Conservation (phyloP, 2,797 vertebrate genomes). For the Astyanax mexicanus region DNA sequence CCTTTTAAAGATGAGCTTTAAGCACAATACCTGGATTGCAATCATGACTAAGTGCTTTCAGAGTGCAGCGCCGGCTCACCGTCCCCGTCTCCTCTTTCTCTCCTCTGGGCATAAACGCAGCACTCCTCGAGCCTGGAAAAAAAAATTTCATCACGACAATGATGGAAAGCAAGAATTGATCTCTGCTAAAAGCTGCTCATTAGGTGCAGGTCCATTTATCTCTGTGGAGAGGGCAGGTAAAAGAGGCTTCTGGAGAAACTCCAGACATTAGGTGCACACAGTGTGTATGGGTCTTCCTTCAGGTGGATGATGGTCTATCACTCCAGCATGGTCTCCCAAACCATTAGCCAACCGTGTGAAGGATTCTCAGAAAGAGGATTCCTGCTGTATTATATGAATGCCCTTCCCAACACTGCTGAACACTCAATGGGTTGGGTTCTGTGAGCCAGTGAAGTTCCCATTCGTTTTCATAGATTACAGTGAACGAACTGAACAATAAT, state of each 20-base stretch:
- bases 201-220: slow-evolving; percentile 70
- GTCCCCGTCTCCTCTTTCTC: slow-evolving; percentile 14
- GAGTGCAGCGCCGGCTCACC: not conserved
- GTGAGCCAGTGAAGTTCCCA: too few species aligned
- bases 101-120: slow-evolving; percentile 22
- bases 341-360: slow-evolving; percentile 57
- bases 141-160: slow-evolving; percentile 41
- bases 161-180: slow-evolving; percentile 71
- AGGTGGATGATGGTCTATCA: slow-evolving; percentile 59
- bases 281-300: slow-evolving; percentile 49
- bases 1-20: slow-evolving; percentile 21
- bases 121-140: slow-evolving; percentile 13
- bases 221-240: slow-evolving; percentile 64
- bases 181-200: slow-evolving; percentile 76
- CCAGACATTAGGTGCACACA: slow-evolving; percentile 70
- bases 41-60: slow-evolving; percentile 50
- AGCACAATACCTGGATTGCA: slow-evolving; percentile 15
- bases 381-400: not conserved
- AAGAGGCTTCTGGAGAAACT: slow-evolving; percentile 67
- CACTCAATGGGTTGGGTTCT: too few species aligned
- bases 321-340: slow-evolving; percentile 51
- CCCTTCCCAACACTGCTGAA: too few species aligned
- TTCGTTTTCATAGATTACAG: too few species aligned
- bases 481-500: too few species aligned
- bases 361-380: slow-evolving; percentile 1